Conservation (phyloP, 2,888 invertebrate species). For the Stenodema calcarata region DNA sequence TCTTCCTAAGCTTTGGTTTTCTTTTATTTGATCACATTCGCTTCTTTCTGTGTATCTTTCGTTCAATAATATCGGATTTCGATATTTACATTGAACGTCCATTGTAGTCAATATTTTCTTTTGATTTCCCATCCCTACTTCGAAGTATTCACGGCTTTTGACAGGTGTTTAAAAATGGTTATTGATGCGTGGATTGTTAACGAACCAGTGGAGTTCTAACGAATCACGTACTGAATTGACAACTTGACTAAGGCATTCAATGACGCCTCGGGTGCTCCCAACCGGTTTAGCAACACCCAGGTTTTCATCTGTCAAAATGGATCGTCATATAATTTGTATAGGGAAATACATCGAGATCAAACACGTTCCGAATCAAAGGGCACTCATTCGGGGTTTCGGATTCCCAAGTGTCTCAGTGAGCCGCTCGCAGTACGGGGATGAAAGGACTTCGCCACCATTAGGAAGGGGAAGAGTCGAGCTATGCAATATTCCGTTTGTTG, state of each 20-base stretch:
- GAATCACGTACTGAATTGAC: not conserved
- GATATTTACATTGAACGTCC: too few species aligned
- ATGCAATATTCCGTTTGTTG: conserved; percentile 46
- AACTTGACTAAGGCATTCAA: not conserved
- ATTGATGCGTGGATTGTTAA: too few species aligned
- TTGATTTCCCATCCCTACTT: too few species aligned
- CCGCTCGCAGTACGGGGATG: conserved; percentile 26
- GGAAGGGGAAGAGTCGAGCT: conserved; percentile 13
- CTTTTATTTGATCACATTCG: too few species aligned
- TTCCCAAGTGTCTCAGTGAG: conserved; percentile 19
- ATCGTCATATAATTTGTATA: not conserved
- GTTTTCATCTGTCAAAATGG: not conserved
- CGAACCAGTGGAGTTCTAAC: too few species aligned
- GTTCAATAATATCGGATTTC: too few species aligned
- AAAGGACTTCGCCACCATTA: conserved; percentile 28
- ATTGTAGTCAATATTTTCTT: too few species aligned
- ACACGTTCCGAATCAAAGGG: conserved; percentile 34
- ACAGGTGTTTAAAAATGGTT: too few species aligned
- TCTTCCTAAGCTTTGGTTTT: too few species aligned
- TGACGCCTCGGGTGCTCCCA: not conserved
- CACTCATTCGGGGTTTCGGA: conserved; percentile 12
- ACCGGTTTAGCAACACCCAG: not conserved
- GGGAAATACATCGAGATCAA: conserved; percentile 18
- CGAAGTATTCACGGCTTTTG: too few species aligned
- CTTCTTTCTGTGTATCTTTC: too few species aligned